Conservation (phyloP, 2,888 invertebrate genomes). For the Drepanosiphum platanoidis region DNA sequence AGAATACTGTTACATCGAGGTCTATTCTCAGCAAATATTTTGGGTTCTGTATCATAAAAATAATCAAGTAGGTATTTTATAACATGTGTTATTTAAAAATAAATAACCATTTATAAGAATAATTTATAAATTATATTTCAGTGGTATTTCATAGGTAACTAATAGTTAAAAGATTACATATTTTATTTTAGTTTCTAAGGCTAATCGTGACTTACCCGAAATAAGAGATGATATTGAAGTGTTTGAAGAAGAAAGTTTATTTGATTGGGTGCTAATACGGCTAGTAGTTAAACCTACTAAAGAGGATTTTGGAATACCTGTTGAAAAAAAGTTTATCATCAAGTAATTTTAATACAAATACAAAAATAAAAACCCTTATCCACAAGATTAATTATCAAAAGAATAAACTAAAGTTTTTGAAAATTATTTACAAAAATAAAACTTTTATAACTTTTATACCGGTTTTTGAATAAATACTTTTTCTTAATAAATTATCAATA, state of each 20-base stretch:
- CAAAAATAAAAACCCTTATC: background rate
- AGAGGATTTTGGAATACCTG: slow-evolving; percentile 83
- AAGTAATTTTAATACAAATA: background rate
- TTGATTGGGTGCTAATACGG: slow-evolving; percentile 68
- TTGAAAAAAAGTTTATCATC: slow-evolving; percentile 45
- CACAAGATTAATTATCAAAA: background rate
- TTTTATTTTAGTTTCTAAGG: background rate
- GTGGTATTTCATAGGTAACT: background rate
- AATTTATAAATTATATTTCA: background rate
- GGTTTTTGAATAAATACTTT: background rate
- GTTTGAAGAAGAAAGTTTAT: slow-evolving; percentile 51
- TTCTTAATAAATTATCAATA: background rate
- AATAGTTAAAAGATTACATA: background rate
- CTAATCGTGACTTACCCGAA: slow-evolving; percentile 15
- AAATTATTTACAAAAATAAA: slow-evolving; percentile 11
- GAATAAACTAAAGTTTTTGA: background rate
- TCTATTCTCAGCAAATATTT: slow-evolving; percentile 59
- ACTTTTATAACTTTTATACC: background rate
- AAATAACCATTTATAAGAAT: too few species aligned
- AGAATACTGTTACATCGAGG: slow-evolving; percentile 95
- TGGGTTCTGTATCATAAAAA: slow-evolving; percentile 45
- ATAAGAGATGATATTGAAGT: slow-evolving; percentile 35
- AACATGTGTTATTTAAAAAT: background rate
- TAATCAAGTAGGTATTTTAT: background rate
- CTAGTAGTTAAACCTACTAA: slow-evolving; percentile 82